Percentiles rank a stretch among this genome's conserved stretches.
Evolutionary conservation across 1,140 invertebrate species (phyloP).

Genomic region (Tenebrio molitor): DNA sequence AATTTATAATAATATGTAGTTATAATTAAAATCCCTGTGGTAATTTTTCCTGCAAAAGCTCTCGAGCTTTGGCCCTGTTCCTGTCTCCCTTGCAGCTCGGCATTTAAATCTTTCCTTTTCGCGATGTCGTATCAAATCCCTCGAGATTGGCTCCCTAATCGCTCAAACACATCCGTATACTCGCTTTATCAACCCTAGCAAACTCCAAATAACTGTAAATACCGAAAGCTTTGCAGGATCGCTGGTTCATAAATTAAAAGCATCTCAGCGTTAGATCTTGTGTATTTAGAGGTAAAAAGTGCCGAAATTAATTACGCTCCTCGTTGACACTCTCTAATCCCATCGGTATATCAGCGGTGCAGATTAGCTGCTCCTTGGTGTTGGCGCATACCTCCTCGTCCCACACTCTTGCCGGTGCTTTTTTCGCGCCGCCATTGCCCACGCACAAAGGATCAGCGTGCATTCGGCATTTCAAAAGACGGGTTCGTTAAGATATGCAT

Average conservation of each 20-base stretch:
- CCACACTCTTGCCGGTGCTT: neutral
- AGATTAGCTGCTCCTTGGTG: too few species aligned
- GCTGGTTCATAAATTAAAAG: neutral
- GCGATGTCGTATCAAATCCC: too few species aligned
- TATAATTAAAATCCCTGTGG: too few species aligned
- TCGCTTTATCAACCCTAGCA: neutral
- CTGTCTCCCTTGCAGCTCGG: too few species aligned
- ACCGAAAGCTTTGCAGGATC: neutral
- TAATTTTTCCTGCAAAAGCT: too few species aligned
- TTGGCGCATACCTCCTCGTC: neutral
- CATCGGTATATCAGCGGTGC: too few species aligned
- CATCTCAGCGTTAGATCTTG: neutral
- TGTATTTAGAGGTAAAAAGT: neutral
- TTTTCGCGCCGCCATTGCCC: neutral
- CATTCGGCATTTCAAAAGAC: constrained; percentile 1
- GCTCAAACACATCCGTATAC: too few species aligned
- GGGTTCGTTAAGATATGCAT: constrained; percentile 34
- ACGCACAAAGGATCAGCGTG: constrained; percentile 18
- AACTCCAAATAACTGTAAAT: neutral
- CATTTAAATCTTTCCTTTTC: too few species aligned
- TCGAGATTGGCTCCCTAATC: too few species aligned
- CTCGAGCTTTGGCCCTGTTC: too few species aligned
- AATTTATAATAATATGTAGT: too few species aligned
- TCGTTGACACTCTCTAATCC: neutral
- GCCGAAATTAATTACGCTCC: neutral